A percentile compares a stretch with the other conserved stretches of the same genome.
These are phyloP conservation scores for Scytalopus superciliaris DNA, from an alignment of 2,113 vertebrate species.

Conservation along the genomic window DNA sequence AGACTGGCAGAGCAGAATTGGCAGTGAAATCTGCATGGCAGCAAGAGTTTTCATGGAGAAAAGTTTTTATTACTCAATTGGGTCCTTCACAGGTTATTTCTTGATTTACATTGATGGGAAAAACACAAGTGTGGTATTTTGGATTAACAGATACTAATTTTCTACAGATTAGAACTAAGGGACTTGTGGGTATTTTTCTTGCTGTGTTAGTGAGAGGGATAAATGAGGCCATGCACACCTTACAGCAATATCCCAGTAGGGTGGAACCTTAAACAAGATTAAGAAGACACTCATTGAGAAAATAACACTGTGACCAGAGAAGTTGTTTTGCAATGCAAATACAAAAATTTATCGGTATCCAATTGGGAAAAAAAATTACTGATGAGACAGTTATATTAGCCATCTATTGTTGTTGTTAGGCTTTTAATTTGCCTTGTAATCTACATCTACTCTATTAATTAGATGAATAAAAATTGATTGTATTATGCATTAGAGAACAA, in stretches of 20 bases:
- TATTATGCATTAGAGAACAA: neutral
- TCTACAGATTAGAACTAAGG: neutral
- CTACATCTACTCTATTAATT: slow-evolving; percentile 9
- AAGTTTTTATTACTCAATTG: neutral
- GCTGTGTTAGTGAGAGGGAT: neutral
- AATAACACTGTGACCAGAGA: neutral
- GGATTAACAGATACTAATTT: neutral
- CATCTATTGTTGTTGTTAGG: neutral
- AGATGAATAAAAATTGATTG: neutral
- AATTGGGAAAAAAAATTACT: neutral
- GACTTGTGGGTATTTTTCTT: neutral
- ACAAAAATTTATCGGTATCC: neutral
- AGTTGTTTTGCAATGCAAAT: neutral
- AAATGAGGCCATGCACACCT: neutral
- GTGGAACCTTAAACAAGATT: neutral
- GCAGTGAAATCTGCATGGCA: neutral
- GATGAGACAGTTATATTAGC: neutral
- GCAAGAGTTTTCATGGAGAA: neutral
- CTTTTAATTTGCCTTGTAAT: slow-evolving; percentile 35
- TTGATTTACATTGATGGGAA: neutral
- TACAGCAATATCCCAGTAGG: neutral
- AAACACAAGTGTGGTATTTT: neutral
- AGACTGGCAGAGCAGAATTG: neutral
- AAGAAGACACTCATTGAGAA: neutral
- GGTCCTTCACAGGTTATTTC: neutral